phyloP scores from a whole-genome alignment of 2,888 invertebrate genomes.

The Heliothis peltigera region DNA sequence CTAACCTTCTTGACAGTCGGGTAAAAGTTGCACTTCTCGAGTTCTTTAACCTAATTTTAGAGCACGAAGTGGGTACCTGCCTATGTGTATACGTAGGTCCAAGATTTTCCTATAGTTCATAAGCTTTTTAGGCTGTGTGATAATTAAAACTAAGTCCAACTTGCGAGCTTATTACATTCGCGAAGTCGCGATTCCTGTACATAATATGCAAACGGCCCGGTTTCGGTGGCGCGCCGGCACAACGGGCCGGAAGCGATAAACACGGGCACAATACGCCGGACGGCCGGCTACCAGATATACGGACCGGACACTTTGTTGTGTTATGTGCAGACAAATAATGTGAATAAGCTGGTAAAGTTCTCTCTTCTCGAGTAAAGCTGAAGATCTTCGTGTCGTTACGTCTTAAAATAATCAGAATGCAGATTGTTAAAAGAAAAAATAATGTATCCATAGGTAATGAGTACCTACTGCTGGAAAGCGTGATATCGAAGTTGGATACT shows the following conservation, averaged over 20 bases:
- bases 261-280: constrained; percentile 50
- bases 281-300: constrained; percentile 47
- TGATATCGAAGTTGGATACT: no score
- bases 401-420: no score
- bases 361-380: background rate
- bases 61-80: no score
- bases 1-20: no score
- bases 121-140: no score
- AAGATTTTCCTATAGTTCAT: no score
- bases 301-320: constrained; percentile 49
- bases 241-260: constrained; percentile 56
- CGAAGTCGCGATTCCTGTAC: constrained; percentile 17
- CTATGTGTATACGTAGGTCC: no score
- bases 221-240: constrained; percentile 53
- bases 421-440: no score
- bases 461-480: no score
- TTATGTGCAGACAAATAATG: constrained; percentile 39
- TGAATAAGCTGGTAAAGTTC: constrained; percentile 24
- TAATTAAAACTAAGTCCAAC: constrained; percentile 5
- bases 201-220: constrained; percentile 49
- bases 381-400: background rate
- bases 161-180: constrained; percentile 15
- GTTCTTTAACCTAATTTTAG: no score
- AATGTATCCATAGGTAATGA: no score
- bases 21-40: no score